Evolutionary conservation across 2,797 vertebrate genomes (phyloP).

Genomic region (Chaetophractus vellerosus): DNA sequence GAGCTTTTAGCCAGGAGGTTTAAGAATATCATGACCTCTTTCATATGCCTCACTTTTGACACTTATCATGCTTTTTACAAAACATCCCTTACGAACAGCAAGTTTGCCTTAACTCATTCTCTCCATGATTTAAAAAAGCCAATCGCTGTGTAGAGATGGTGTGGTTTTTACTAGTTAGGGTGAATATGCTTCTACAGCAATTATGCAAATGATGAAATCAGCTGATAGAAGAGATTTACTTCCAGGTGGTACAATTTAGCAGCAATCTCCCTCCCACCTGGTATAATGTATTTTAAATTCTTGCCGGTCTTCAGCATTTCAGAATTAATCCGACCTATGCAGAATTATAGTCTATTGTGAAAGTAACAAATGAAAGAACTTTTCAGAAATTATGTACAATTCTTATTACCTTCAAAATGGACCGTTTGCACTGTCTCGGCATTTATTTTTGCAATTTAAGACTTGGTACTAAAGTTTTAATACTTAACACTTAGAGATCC

Average conservation of each 20-base stretch:
- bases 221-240: neutral
- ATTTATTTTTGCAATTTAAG: slow-evolving; percentile 75
- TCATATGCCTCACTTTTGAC: slow-evolving; percentile 69
- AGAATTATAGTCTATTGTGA: slow-evolving; percentile 65
- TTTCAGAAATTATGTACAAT: slow-evolving; percentile 62
- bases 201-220: slow-evolving; percentile 59
- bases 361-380: slow-evolving; percentile 74
- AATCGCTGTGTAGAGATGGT: neutral
- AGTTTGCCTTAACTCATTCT: slow-evolving; percentile 70
- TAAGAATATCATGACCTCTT: slow-evolving; percentile 74
- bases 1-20: slow-evolving; percentile 73
- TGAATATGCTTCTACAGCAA: slow-evolving; percentile 14
- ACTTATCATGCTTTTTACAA: slow-evolving; percentile 71
- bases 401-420: slow-evolving; percentile 76
- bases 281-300: slow-evolving; percentile 73
- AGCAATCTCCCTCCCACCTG: slow-evolving; percentile 7
- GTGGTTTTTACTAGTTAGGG: neutral
- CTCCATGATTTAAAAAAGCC: slow-evolving; percentile 46
- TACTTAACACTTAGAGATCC: slow-evolving; percentile 48
- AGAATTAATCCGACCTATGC: slow-evolving; percentile 66
- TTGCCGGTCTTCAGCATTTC: slow-evolving; percentile 52
- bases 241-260: slow-evolving; percentile 49
- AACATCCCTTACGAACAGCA: neutral
- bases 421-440: slow-evolving; percentile 86
- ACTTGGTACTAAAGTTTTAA: slow-evolving; percentile 66